Base-by-base conservation (phyloP, 2,113 vertebrate genomes). In the Ptyas mucosa region DNA sequence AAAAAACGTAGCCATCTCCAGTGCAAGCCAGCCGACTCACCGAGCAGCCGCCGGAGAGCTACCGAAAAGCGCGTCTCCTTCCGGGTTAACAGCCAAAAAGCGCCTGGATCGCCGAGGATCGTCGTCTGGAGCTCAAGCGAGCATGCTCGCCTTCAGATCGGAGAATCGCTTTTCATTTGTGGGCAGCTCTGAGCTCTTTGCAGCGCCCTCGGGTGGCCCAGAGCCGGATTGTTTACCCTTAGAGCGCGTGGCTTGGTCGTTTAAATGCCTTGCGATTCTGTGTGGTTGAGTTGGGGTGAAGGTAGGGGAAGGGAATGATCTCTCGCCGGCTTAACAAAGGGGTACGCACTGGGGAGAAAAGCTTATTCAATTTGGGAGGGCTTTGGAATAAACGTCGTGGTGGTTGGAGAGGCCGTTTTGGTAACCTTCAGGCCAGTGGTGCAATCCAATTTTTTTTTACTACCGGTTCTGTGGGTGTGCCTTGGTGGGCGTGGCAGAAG, bases 1-100 rank as follows among this genome's bases (percentile, higher is more conserved):
- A 20, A 98, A 98, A 87, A 98, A 98, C 0, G 98, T 98, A 58
- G 98, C 98, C 91, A 98, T 98, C 75, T 21, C 34, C 34, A 34
- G 34, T 21, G 8, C 34, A 10, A 43, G 34, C 18, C 0, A 81
- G 34, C 75, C 34, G 69, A 81, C 14, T 8, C 52, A 52, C 24
- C n/a, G n/a, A 18, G 57, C 26, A 7, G 43, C 15, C 24, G 29
- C 64, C 2, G 34, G n/a, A 49, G 29, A 55, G 20, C 29, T 14
- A 5, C 53, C 9, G 55, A 43, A 43, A 9, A 21, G 18, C 55
- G 51, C 5, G 39, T 64, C 55, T 86, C 10, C 92, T 92, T 92
- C 88, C 92, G 92, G 92, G 92, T 85, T 24, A 58, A 46, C 26
- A 6, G 10, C 12, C 20, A 26, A 26, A 11, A 14, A 26, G 55